A percentile compares a stretch with the other conserved stretches of the same genome.
Conservation (phyloP, 1,140 invertebrate genomes). For the Tetramorium parvispinum region DNA sequence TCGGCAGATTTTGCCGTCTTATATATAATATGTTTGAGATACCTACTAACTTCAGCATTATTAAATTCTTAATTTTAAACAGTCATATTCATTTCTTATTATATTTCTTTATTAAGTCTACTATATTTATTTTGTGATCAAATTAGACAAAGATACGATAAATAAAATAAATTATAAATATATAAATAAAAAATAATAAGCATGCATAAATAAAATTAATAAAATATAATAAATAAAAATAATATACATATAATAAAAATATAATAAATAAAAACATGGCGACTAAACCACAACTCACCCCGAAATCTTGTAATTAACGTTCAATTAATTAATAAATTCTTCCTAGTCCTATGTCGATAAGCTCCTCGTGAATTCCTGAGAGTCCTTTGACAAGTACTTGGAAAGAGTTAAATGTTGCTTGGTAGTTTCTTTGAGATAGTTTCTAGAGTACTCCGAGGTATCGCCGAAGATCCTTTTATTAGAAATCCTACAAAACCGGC, state of each 20-base stretch:
- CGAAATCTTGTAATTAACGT: slow-evolving; percentile 5
- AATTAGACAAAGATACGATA: neutral
- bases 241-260: neutral
- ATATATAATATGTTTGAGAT: neutral
- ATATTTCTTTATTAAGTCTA: neutral
- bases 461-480: neutral
- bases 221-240: neutral
- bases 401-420: neutral
- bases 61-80: neutral
- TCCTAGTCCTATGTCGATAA: neutral
- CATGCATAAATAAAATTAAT: neutral
- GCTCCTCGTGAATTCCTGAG: neutral
- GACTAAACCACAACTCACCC: neutral
- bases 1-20: neutral
- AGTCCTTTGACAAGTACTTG: neutral
- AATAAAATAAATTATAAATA: neutral
- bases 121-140: neutral
- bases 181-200: neutral
- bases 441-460: neutral
- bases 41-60: neutral
- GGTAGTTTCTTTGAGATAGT: neutral
- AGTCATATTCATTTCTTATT: neutral
- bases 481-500: neutral
- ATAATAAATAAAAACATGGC: neutral
- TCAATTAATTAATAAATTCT: neutral